These are phyloP conservation scores for Lepisosteus oculatus DNA, from an alignment of 2,113 vertebrate genomes.

Conservation along the genomic window DNA sequence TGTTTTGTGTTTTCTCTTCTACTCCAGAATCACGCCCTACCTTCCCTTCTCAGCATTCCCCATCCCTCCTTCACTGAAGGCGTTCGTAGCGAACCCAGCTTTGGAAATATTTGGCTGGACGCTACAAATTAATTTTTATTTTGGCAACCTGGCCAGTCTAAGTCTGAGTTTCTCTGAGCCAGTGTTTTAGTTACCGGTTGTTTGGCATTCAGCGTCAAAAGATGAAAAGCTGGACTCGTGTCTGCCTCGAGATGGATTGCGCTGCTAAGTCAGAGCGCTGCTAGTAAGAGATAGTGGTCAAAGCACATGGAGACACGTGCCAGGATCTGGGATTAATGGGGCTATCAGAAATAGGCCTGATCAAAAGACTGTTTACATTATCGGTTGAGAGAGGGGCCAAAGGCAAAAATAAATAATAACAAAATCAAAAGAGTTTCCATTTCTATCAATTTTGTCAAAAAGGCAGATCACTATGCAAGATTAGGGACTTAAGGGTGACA, in stretches of 20 bases:
- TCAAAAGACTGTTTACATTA: not conserved
- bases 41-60: not conserved
- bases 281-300: not conserved
- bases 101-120: not conserved
- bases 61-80: not conserved
- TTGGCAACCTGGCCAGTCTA: not conserved
- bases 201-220: not conserved
- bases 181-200: slow-evolving; percentile 7
- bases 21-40: not conserved
- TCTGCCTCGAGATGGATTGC: slow-evolving; percentile 6
- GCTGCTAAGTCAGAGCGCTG: slow-evolving; percentile 2
- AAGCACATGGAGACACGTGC: not conserved
- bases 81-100: not conserved
- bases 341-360: not conserved
- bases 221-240: not conserved
- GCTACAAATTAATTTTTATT: not conserved
- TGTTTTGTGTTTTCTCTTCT: slow-evolving; percentile 8
- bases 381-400: too few relatives aligned
- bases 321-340: not conserved
- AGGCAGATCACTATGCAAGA: too few relatives aligned
- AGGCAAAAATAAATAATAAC: too few relatives aligned
- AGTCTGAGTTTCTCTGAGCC: slow-evolving; percentile 8
- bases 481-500: too few relatives aligned
- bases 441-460: too few relatives aligned
- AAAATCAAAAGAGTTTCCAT: too few relatives aligned